A percentile compares a stretch with the other conserved stretches of the same genome.
phyloP scores from a whole-genome alignment of 1,140 invertebrate species.

The Drosophila erecta region DNA sequence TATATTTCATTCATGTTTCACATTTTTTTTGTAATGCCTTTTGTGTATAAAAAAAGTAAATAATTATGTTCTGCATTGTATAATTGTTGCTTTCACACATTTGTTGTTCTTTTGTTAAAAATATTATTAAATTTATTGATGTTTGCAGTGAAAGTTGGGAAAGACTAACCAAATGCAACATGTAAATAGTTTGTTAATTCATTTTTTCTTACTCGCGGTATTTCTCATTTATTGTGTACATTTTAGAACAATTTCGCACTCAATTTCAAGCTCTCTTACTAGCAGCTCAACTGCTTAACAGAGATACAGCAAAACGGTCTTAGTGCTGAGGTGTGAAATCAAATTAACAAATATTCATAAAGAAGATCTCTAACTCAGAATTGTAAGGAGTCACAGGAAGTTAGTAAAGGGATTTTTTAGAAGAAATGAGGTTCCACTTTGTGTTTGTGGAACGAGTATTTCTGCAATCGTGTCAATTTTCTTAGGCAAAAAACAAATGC shows the following conservation, averaged over 20 bases:
- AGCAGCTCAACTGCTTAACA: conserved; percentile 66
- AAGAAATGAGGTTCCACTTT: conserved; percentile 67
- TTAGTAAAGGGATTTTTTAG: conserved; percentile 54
- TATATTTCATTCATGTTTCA: conserved; percentile 84
- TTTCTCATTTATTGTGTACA: conserved; percentile 51
- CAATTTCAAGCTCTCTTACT: conserved; percentile 3
- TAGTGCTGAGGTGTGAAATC: conserved; percentile 16
- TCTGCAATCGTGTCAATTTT: conserved; percentile 48
- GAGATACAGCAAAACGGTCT: conserved; percentile 10
- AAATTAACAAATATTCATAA: conserved; percentile 47
- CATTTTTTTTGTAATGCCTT: conserved; percentile 78
- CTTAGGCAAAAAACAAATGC: conserved; percentile 77
- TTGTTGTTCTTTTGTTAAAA: conserved; percentile 73
- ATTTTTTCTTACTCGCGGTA: conserved; percentile 56
- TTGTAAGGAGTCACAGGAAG: conserved; percentile 49
- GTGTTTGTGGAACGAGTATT: conserved; percentile 70
- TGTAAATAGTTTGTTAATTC: conserved; percentile 80
- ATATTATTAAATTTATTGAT: conserved; percentile 54
- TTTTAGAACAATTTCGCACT: conserved; percentile 52
- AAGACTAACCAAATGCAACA: conserved; percentile 78
- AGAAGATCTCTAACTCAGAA: conserved; percentile 38
- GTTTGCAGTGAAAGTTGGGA: conserved; percentile 41
- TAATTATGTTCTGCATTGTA: conserved; percentile 76
- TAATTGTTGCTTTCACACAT: conserved; percentile 68
- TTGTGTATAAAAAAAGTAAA: conserved; percentile 81